Evolutionary conservation across 2,888 invertebrate species (phyloP).

Genomic region (Yponomeuta cagnagella): DNA sequence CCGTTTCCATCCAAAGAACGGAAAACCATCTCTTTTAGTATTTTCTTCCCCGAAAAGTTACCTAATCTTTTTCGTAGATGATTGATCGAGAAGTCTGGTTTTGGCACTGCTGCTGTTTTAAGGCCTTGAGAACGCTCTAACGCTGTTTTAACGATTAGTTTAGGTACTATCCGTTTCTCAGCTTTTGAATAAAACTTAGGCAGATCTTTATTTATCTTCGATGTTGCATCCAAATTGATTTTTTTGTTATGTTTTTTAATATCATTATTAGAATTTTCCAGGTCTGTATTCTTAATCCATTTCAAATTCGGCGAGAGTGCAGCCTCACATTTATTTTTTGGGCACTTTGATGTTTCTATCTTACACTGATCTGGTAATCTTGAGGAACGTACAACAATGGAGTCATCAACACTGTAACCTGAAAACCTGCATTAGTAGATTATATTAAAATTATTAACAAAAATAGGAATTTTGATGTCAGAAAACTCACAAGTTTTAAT

Average conservation of each 20-base stretch:
- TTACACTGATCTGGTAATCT: background rate
- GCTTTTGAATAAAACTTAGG: background rate
- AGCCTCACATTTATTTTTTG: background rate
- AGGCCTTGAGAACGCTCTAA: background rate
- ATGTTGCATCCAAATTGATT: background rate
- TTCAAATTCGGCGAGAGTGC: background rate
- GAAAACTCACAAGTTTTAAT: constrained; percentile 47
- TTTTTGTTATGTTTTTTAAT: background rate
- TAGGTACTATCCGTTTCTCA: background rate
- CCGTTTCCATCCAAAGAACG: constrained; percentile 49
- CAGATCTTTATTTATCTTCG: background rate
- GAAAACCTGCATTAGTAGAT: background rate
- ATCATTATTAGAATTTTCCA: background rate
- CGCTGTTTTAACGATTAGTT: background rate
- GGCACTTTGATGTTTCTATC: background rate
- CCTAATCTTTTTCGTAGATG: constrained; percentile 42
- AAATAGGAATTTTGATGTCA: background rate
- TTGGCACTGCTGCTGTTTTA: background rate
- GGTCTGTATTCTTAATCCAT: background rate
- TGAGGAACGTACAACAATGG: background rate
- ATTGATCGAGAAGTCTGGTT: background rate
- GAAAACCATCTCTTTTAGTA: constrained; percentile 59
- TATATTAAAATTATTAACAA: background rate
- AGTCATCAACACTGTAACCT: background rate
- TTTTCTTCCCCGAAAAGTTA: constrained; percentile 47